Base-by-base conservation (phyloP, 2,888 invertebrate species). In the Allophyes oxyacanthae region DNA sequence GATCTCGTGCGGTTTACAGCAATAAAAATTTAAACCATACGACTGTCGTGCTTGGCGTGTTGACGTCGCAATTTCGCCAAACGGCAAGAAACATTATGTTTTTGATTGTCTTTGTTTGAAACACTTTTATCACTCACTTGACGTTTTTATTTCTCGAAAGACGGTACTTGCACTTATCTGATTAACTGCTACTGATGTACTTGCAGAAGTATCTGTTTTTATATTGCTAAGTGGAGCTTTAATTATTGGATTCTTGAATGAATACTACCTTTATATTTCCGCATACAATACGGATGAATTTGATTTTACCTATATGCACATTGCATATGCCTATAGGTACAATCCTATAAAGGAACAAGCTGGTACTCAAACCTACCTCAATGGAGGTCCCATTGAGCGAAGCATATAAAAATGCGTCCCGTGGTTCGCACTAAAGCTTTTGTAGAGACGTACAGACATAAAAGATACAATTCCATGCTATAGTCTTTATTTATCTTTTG, bases 331-430 rank as follows among this genome's bases (percentile, higher is more conserved):
- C 32, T 30, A 4, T 4, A 20, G n/a, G n/a, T 33, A 50, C 48
- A 48, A 50, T 55, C 34, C 8, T 30, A 42, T 30, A 50, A 53
- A 56, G 46, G 45, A 55, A 43, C 44, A 37, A 36, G 51, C 32
- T 59, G 53, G 43, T 54, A 60, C 48, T 74, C 43, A 61, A 71
- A 57, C 62, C 67, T 77, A 57, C 75, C 64, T 74, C 63, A 71
- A 75, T 67, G 51, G 60, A 50, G 34, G 25, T 45, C 36, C 37
- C 42, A 71, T 77, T 77, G 61, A 71, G 46, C 15, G 38, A 30
- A 63, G 37, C 48, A 36, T 64, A 66, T 62, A 55, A 36, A 56
- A 74, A 59, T 54, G 40, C 48, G 45, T 37, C 33, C 33, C 30
- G 51, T 38, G 63, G 34, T 57, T 40, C 54, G 52, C 50, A 52